phyloP scores from a whole-genome alignment of 2,113 vertebrate species.

The Peromyscus leucopus region DNA sequence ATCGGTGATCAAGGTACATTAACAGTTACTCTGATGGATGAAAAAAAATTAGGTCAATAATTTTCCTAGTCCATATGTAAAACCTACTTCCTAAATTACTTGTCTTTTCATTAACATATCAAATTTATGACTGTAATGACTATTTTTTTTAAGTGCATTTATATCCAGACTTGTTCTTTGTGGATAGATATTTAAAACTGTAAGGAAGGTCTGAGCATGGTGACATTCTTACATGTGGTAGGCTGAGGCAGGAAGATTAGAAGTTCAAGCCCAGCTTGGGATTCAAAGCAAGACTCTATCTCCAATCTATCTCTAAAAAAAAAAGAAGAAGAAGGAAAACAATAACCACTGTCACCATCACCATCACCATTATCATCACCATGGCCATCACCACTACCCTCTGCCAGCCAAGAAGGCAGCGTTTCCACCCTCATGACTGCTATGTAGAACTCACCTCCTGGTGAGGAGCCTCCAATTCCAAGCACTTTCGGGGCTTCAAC shows the following conservation, averaged over 20 bases:
- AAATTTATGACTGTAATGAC: neutral
- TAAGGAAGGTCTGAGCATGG: neutral
- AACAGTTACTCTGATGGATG: neutral
- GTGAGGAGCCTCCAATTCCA: neutral
- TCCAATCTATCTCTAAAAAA: neutral
- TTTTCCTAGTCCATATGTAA: constrained; percentile 33
- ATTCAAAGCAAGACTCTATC: neutral
- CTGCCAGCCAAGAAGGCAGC: neutral
- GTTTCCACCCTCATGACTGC: neutral
- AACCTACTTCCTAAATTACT: constrained; percentile 31
- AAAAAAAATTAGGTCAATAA: neutral
- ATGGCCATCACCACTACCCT: neutral
- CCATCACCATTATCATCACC: neutral
- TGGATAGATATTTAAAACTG: neutral
- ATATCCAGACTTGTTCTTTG: neutral
- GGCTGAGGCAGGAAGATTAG: neutral
- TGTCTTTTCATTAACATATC: constrained; percentile 44
- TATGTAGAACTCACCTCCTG: neutral
- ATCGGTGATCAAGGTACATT: neutral
- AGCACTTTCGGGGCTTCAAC: neutral
- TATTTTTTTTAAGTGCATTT: constrained; percentile 25
- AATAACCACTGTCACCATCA: neutral
- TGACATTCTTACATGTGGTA: neutral
- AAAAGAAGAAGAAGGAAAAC: neutral
- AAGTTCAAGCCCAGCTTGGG: neutral